phyloP scores from a whole-genome alignment of 92 coral and sea anemone genomes.

The Epizoanthus rinbou region DNA sequence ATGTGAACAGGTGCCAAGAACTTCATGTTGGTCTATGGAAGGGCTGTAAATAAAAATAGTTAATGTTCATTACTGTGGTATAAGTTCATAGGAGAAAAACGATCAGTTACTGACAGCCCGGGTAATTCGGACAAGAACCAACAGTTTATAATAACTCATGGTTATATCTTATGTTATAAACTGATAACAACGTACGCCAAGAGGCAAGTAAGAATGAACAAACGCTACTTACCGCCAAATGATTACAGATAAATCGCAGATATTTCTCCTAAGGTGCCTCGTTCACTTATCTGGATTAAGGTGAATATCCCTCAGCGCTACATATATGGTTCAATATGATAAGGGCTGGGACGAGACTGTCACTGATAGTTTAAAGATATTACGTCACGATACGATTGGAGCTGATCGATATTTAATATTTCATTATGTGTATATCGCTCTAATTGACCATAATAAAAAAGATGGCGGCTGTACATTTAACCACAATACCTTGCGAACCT shows the following conservation, averaged over 20 bases:
- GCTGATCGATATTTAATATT: conserved; percentile 21
- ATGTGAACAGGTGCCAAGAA: conserved; percentile 20
- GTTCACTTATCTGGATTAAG: not conserved
- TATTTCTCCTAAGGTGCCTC: too few species aligned
- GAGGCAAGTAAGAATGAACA: too few species aligned
- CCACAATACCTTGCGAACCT: not conserved
- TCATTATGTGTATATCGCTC: conserved; percentile 13
- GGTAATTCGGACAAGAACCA: too few species aligned
- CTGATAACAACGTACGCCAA: too few species aligned
- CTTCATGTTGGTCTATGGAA: not conserved
- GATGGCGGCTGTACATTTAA: not conserved
- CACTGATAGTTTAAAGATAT: not conserved
- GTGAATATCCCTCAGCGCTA: not conserved
- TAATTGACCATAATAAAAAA: not conserved
- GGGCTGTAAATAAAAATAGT: not conserved
- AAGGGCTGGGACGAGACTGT: not conserved
- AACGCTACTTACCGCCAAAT: too few species aligned
- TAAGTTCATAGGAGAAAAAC: too few species aligned
- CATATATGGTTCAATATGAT: not conserved
- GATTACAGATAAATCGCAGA: too few species aligned
- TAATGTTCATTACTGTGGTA: not conserved
- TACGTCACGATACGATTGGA: not conserved
- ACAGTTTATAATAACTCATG: too few species aligned
- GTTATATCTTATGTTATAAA: too few species aligned
- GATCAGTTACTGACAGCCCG: too few species aligned